Base-by-base conservation (phyloP, 2,888 invertebrate genomes). In the Drosophila anomalata region DNA sequence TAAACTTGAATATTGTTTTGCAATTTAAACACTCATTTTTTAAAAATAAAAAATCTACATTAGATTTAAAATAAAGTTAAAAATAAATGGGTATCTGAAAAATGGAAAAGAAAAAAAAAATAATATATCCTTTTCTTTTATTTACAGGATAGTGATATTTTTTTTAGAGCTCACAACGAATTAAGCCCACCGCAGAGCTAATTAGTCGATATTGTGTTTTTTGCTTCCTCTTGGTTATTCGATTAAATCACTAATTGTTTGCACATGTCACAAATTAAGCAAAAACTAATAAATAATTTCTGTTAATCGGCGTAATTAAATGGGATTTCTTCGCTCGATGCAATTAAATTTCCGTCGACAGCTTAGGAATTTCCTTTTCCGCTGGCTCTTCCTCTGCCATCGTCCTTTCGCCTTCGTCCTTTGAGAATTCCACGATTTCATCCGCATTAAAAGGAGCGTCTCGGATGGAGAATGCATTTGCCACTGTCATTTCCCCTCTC, bases 401-500 rank as follows among this genome's bases (percentile, higher is more conserved):
- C 22, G 22, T 24, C 22, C 22, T 24, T n/a, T 9, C 14, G 41
- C 9, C 36, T 6, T 36, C 6, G 36, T 36, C 36, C 33, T 26
- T 22, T 9, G 17, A 52, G 68, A 58, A 41, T 48, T 55, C 12
- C 41, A 47, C 33, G 51, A 70, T 50, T 65, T 52, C 46, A 63
- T 61, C 22, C 62, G 47, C 61, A 47, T 61, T 62, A 67, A 67
- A 12, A 39, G 29, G 47, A 48, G 36, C 22, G 39, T 31, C 46
- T 47, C 66, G 31, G 29, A 31, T 53, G 39, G 39, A 61, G 53
- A 66, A 70, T 79, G 79, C 79, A 79, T 70, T 79, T 76, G 79
- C 86, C 83, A 79, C 67, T 77, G 77, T 75, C 78, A 84, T 83
- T 80, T 87, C 80, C 84, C 59, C 59, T 48, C 33, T 36, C 8